These are phyloP conservation scores for Holacanthella duospinosa DNA, from an alignment of 2,888 invertebrate genomes.

Conservation along the genomic window DNA sequence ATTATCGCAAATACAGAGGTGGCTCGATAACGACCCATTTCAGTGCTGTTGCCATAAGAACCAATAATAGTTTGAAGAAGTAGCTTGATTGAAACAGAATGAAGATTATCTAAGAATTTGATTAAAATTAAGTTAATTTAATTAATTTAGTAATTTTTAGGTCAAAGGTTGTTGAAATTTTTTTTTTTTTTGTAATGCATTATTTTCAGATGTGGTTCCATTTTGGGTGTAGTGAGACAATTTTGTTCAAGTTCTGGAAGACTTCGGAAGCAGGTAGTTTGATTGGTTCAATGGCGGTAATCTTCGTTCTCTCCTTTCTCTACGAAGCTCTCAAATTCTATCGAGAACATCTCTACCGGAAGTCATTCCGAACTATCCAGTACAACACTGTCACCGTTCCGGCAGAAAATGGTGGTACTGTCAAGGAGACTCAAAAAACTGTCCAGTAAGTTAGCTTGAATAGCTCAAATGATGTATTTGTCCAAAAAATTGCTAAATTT, in stretches of 20 bases:
- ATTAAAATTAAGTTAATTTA: too few species aligned
- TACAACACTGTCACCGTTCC: slow-evolving; percentile 76
- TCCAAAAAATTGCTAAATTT: neutral
- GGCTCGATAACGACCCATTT: too few species aligned
- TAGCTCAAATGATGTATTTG: neutral
- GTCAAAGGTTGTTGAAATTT: neutral
- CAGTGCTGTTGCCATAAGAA: too few species aligned
- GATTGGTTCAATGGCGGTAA: slow-evolving; percentile 78
- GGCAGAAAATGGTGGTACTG: slow-evolving; percentile 53
- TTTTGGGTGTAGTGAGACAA: slow-evolving; percentile 58
- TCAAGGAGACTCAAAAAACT: slow-evolving; percentile 48
- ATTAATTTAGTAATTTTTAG: too few species aligned
- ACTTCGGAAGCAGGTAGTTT: slow-evolving; percentile 63
- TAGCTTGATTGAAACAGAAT: too few species aligned
- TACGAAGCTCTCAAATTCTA: slow-evolving; percentile 94
- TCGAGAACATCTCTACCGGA: slow-evolving; percentile 74
- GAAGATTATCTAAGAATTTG: too few species aligned
- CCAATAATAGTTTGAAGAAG: too few species aligned
- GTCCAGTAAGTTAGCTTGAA: slow-evolving; percentile 27
- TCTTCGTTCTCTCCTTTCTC: slow-evolving; percentile 80
- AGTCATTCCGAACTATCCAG: slow-evolving; percentile 71
- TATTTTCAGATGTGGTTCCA: slow-evolving; percentile 58
- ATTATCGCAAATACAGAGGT: too few species aligned
- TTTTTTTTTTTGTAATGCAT: neutral
- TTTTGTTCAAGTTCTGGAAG: slow-evolving; percentile 74